A percentile compares a stretch with the other conserved stretches of the same genome.
Evolutionary conservation across 2,888 invertebrate species (phyloP).

Genomic region (Acanthosepion pharaonis): DNA sequence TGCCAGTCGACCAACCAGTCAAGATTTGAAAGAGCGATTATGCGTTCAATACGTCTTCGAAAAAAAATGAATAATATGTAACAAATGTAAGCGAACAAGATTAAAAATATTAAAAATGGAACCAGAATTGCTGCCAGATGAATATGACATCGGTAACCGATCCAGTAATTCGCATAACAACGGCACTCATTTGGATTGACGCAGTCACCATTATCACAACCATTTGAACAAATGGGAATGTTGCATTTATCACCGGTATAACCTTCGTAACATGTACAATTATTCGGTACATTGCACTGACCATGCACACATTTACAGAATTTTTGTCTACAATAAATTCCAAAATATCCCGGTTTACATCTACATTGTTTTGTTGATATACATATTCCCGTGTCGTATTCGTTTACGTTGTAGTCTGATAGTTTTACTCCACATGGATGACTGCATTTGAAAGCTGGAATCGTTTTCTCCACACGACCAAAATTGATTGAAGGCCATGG

Average conservation of each 20-base stretch:
- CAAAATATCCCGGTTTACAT: constrained; percentile 54
- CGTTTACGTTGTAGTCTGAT: background rate
- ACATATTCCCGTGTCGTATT: background rate
- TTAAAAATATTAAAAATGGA: constrained; percentile 51
- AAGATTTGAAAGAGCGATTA: constrained; percentile 55
- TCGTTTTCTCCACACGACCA: background rate
- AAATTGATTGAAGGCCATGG: background rate
- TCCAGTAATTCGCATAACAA: constrained; percentile 51
- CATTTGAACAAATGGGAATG: constrained; percentile 52
- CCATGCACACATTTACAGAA: constrained; percentile 56
- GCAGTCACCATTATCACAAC: constrained; percentile 56
- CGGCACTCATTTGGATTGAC: constrained; percentile 56
- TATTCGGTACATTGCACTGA: constrained; percentile 53
- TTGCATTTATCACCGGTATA: constrained; percentile 56
- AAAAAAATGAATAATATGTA: constrained; percentile 50
- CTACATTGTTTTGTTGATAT: constrained; percentile 41
- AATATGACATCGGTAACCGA: constrained; percentile 53
- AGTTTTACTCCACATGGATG: background rate
- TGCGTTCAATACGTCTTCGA: background rate
- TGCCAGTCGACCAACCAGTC: constrained; percentile 60
- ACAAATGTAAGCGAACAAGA: constrained; percentile 48
- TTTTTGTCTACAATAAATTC: constrained; percentile 52
- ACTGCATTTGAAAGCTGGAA: background rate
- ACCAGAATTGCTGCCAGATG: constrained; percentile 52
- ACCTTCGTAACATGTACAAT: constrained; percentile 56